Evolutionary conservation across 2,113 vertebrate genomes (phyloP).

Genomic region (Felis chaus): DNA sequence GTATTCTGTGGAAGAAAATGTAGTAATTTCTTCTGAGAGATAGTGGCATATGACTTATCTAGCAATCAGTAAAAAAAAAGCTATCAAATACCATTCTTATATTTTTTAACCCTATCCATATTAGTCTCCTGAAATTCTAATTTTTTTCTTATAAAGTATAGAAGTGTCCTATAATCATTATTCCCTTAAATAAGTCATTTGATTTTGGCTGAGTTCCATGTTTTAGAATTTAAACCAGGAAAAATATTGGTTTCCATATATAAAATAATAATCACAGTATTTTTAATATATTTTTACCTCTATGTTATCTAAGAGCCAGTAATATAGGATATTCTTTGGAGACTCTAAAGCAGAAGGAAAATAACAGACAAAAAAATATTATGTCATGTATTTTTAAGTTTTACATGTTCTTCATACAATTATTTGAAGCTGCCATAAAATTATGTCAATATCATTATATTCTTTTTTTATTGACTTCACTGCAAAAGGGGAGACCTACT

Average conservation of each 20-base stretch:
- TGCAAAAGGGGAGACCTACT: neutral
- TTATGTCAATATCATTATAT: neutral
- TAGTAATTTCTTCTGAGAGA: neutral
- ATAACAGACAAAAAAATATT: neutral
- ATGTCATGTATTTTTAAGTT: neutral
- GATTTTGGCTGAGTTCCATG: neutral
- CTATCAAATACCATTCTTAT: neutral
- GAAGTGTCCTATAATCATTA: neutral
- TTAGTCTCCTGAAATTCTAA: neutral
- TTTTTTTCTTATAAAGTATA: neutral
- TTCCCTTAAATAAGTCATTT: neutral
- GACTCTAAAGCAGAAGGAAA: neutral
- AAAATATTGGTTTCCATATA: neutral
- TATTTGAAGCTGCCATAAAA: neutral
- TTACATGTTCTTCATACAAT: neutral
- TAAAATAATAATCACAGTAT: neutral
- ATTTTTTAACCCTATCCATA: neutral
- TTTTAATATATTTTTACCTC: neutral
- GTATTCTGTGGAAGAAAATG: neutral
- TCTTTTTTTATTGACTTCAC: neutral
- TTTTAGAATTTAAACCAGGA: neutral
- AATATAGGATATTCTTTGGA: neutral
- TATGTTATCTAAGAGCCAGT: neutral
- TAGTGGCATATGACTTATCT: neutral
- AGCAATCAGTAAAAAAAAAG: neutral